phyloP scores from a whole-genome alignment of 2,113 vertebrate species.

The Myocastor coypus region DNA sequence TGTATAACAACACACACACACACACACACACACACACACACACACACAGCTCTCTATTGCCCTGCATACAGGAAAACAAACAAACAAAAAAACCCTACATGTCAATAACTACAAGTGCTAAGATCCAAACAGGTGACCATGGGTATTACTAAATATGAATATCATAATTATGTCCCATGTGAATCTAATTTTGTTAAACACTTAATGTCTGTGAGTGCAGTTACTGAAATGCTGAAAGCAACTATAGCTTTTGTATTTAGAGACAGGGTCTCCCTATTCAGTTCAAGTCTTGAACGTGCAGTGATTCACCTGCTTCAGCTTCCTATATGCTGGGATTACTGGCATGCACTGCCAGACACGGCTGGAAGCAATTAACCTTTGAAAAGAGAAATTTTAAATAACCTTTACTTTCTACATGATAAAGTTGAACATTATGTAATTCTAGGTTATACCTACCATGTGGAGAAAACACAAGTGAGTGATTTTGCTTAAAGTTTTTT shows the following conservation, averaged over 20 bases:
- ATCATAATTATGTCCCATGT: background rate
- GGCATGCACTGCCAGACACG: background rate
- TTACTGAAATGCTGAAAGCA: background rate
- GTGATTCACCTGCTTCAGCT: background rate
- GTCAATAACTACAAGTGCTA: background rate
- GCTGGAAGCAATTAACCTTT: background rate
- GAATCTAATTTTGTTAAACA: background rate
- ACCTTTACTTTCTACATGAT: constrained; percentile 27
- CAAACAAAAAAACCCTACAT: no score
- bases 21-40: no score
- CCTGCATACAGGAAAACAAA: no score
- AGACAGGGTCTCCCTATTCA: background rate
- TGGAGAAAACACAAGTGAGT: background rate
- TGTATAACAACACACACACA: no score
- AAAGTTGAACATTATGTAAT: background rate
- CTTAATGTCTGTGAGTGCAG: background rate
- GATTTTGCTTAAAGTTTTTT: background rate
- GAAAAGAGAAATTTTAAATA: constrained; percentile 7
- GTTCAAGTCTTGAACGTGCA: background rate
- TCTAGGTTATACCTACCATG: background rate
- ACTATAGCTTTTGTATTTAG: background rate
- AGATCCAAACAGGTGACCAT: background rate
- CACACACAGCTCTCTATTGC: no score
- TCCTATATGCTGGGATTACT: background rate
- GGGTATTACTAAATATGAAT: background rate